A percentile compares a stretch with the other conserved stretches of the same genome.
Evolutionary conservation across 2,888 invertebrate genomes (phyloP).

Genomic region (Brachypalpus laphriformis): DNA sequence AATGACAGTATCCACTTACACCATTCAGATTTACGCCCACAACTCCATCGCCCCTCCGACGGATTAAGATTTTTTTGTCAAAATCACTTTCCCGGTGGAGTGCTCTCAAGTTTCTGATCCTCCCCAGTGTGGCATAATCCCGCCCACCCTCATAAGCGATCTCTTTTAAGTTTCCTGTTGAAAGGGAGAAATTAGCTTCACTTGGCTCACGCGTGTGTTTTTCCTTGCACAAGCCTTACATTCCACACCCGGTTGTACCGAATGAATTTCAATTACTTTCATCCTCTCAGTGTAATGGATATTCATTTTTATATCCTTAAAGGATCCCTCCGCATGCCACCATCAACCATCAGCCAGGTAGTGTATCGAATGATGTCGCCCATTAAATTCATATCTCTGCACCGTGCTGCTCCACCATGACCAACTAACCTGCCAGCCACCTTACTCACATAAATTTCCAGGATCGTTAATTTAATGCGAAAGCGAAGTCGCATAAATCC

Average conservation of each 20-base stretch:
- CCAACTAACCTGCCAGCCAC: neutral
- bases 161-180: neutral
- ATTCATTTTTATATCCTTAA: slow-evolving; percentile 52
- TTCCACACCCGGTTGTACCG: slow-evolving; percentile 13
- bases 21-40: neutral
- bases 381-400: slow-evolving; percentile 63
- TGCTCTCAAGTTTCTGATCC: slow-evolving; percentile 1
- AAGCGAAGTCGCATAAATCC: slow-evolving; percentile 76
- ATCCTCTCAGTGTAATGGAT: slow-evolving; percentile 54
- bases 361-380: slow-evolving; percentile 30
- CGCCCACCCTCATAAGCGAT: neutral
- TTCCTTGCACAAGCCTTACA: neutral
- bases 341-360: slow-evolving; percentile 28
- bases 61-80: neutral
- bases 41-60: neutral
- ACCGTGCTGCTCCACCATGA: slow-evolving; percentile 6
- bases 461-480: slow-evolving; percentile 74
- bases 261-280: slow-evolving; percentile 68
- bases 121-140: neutral
- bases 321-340: slow-evolving; percentile 7
- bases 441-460: slow-evolving; percentile 58
- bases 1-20: neutral
- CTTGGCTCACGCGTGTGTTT: neutral
- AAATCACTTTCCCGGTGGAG: neutral
- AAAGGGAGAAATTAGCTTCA: slow-evolving; percentile 3